Conservation (phyloP, 2,888 invertebrate genomes). For the Frankliniella intonsa region DNA sequence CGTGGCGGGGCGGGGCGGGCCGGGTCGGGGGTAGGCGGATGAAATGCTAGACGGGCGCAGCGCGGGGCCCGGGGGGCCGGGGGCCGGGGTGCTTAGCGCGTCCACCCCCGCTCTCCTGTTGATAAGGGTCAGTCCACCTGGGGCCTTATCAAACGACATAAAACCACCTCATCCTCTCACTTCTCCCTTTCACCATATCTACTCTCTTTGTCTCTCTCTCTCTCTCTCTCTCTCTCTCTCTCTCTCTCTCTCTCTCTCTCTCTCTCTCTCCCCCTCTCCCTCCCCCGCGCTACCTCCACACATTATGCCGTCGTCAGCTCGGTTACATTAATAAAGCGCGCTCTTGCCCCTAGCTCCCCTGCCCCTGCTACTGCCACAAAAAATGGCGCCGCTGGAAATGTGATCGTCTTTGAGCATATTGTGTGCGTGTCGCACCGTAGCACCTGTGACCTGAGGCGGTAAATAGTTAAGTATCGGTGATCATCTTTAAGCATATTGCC, state of each 20-base stretch:
- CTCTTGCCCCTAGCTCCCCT: conserved; percentile 44
- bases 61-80: neutral
- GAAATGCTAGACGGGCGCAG: neutral
- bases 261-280: conserved; percentile 28
- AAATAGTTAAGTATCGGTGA: too few relatives aligned
- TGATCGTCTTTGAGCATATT: too few relatives aligned
- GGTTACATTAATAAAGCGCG: conserved; percentile 45
- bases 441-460: neutral
- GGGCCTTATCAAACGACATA: conserved; percentile 14
- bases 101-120: neutral
- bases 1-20: too few relatives aligned
- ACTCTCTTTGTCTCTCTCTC: conserved; percentile 37
- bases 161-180: neutral
- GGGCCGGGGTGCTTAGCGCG: conserved; percentile 1
- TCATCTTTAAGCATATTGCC: too few relatives aligned
- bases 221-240: conserved; percentile 37
- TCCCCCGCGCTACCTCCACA: conserved; percentile 40
- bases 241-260: conserved; percentile 38
- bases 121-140: conserved; percentile 24
- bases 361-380: neutral
- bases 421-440: neutral
- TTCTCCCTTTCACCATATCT: too few relatives aligned
- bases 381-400: neutral
- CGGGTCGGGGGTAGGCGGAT: too few relatives aligned
- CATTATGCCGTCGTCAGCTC: conserved; percentile 41